Base-by-base conservation (phyloP, 2,113 vertebrate genomes). In the Natator depressus region DNA sequence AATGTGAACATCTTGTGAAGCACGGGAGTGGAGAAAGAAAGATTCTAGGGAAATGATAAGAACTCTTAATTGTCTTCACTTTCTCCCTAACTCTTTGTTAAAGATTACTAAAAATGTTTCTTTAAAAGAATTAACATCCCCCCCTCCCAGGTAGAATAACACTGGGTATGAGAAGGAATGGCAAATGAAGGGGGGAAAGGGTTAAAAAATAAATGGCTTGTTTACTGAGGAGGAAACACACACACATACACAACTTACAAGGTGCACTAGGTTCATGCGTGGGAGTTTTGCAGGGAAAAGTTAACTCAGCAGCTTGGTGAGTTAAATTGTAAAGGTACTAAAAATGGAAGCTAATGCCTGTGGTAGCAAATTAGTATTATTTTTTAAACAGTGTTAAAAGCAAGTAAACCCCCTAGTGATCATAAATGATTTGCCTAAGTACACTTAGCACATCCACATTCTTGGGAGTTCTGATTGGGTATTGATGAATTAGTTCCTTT, bases 401-500 rank as follows among this genome's bases (percentile, higher is more conserved):
- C 97, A 96, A 98, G 95, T 85, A 95, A 97, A 97, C 89, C 94
- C 95, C 89, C 97, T 91, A 88, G 95, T 96, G 97, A 97, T 98
- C 57, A 86, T 93, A 95, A 98, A 97, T 96, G 96, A 98, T 97
- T 98, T 96, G 95, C 92, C 93, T 97, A 95, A 95, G 96, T 97
- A 97, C 94, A 95, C 96, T 96, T 90, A 92, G 93, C 93, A 88
- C 93, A 86, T 92, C 82, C 42, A 1, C 87, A 95, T 98, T 93
- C 88, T 87, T 84, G 93, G 93, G 96, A 97, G 93, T 6, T 62
- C 84, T 54, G 95, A 88, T 89, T 93, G 87, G 96, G 88, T 92
- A 91, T 92, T 65, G 38, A 46, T 47, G 84, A 94, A 86, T 87
- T 86, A 84, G 94, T 91, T 80, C 83, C 82, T 96, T 84, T 89